Percentiles rank a stretch among this genome's conserved stretches.
These are phyloP conservation scores for Lepeophtheirus nordmannii DNA, from an alignment of 2,888 invertebrate species.

Conservation along the genomic window DNA sequence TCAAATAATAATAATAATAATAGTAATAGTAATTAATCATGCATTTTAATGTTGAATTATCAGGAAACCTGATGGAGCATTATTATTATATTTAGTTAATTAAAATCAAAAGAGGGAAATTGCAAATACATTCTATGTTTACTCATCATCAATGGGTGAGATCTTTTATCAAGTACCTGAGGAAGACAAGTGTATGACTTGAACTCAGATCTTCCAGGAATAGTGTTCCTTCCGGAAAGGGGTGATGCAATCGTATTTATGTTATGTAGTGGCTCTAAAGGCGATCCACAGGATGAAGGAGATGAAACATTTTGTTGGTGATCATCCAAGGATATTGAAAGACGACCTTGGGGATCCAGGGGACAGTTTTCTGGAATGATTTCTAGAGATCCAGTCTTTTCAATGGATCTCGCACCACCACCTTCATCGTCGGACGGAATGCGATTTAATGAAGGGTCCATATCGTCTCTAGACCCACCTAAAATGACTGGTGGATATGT, in stretches of 20 bases:
- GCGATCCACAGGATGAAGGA: constrained; percentile 9
- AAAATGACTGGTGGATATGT: constrained; percentile 17
- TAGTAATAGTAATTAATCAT: no score
- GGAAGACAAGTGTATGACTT: constrained; percentile 11
- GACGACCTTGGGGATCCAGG: constrained; percentile 34
- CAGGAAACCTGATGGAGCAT: no score
- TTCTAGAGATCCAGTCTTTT: constrained; percentile 45
- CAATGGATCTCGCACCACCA: not conserved
- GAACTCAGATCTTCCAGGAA: constrained; percentile 4
- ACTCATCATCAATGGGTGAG: no score
- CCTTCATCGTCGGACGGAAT: constrained; percentile 54
- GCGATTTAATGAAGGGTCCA: constrained; percentile 10
- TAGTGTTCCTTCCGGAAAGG: not conserved
- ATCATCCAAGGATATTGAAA: constrained; percentile 23
- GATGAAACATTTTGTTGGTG: constrained; percentile 6
- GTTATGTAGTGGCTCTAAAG: not conserved
- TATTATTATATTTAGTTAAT: no score
- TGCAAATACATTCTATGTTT: no score
- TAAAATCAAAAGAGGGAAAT: no score
- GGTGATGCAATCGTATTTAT: not conserved
- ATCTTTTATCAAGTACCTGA: constrained; percentile 7
- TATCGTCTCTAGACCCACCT: constrained; percentile 2
- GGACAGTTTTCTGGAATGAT: constrained; percentile 73
- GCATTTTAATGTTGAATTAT: no score
- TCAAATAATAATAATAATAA: no score